Percentiles rank a stretch among this genome's conserved stretches.
phyloP scores from a whole-genome alignment of 92 coral and sea anemone species.

The Pocillopora meandrina region DNA sequence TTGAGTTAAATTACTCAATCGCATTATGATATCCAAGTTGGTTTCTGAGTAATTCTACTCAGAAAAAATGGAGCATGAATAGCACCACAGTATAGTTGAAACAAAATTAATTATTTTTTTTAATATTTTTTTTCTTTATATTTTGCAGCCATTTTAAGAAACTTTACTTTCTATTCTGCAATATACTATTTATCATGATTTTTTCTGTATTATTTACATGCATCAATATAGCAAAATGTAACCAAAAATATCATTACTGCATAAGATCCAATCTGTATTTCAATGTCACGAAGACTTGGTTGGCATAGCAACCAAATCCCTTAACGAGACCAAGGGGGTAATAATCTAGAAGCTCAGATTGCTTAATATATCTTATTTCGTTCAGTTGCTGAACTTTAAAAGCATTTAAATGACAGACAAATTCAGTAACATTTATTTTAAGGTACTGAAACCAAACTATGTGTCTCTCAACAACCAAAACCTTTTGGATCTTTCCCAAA shows the following conservation, averaged over 20 bases:
- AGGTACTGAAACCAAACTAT: slow-evolving; percentile 10
- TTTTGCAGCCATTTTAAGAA: too few relatives aligned
- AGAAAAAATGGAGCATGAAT: too few relatives aligned
- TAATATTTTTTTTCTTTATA: too few relatives aligned
- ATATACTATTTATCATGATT: too few relatives aligned
- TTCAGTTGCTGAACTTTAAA: slow-evolving; percentile 41
- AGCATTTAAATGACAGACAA: slow-evolving; percentile 62
- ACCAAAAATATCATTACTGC: neutral
- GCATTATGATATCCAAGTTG: too few relatives aligned
- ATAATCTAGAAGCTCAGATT: slow-evolving; percentile 52
- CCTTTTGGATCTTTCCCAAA: slow-evolving; percentile 2
- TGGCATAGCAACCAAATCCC: slow-evolving; percentile 60
- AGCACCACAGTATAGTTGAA: too few relatives aligned
- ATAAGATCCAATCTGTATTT: slow-evolving; percentile 62
- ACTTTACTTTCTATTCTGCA: too few relatives aligned
- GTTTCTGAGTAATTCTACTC: too few relatives aligned
- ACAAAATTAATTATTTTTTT: too few relatives aligned
- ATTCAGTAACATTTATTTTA: slow-evolving; percentile 28
- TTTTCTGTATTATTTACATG: too few relatives aligned
- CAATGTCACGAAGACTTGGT: slow-evolving; percentile 49
- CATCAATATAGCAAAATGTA: too few relatives aligned
- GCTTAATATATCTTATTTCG: slow-evolving; percentile 41
- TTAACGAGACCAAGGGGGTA: slow-evolving; percentile 62
- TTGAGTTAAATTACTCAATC: too few relatives aligned
- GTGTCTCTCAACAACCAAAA: slow-evolving; percentile 15